A percentile compares a stretch with the other conserved stretches of the same genome.
phyloP scores from a whole-genome alignment of 2,113 vertebrate genomes.

The Rattus rattus region DNA sequence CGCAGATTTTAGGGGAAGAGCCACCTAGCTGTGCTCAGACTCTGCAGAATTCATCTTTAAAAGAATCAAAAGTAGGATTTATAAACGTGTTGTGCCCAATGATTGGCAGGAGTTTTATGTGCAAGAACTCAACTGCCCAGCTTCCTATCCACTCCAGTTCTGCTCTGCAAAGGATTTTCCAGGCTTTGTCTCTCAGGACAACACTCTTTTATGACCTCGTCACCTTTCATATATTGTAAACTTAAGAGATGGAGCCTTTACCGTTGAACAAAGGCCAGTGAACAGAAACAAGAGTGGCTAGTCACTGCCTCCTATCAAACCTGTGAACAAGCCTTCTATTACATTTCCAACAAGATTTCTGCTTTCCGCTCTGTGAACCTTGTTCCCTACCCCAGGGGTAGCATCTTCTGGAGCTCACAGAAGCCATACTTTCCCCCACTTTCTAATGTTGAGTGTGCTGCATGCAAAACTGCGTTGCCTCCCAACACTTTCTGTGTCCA shows the following conservation, averaged over 20 bases:
- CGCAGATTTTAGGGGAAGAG: background rate
- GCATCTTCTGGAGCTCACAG: background rate
- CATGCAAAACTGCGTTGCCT: accelerated
- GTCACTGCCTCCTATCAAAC: background rate
- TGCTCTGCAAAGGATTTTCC: background rate
- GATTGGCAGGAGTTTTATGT: background rate
- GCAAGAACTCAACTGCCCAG: background rate
- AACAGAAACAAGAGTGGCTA: background rate
- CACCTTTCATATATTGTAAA: constrained; percentile 8
- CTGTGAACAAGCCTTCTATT: background rate
- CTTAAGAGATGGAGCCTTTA: background rate
- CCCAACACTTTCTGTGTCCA: background rate
- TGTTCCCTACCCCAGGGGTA: background rate
- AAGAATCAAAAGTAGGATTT: background rate
- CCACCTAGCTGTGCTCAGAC: background rate
- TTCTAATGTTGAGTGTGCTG: background rate
- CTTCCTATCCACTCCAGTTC: background rate
- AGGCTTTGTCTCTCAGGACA: background rate
- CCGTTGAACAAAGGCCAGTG: background rate
- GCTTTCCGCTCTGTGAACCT: background rate
- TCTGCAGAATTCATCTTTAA: background rate
- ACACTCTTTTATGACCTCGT: background rate
- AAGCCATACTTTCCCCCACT: accelerated
- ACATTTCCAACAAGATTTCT: background rate
- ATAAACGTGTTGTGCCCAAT: background rate